Conservation (phyloP, 2,797 vertebrate genomes). For the Gallinago nigripennis region DNA sequence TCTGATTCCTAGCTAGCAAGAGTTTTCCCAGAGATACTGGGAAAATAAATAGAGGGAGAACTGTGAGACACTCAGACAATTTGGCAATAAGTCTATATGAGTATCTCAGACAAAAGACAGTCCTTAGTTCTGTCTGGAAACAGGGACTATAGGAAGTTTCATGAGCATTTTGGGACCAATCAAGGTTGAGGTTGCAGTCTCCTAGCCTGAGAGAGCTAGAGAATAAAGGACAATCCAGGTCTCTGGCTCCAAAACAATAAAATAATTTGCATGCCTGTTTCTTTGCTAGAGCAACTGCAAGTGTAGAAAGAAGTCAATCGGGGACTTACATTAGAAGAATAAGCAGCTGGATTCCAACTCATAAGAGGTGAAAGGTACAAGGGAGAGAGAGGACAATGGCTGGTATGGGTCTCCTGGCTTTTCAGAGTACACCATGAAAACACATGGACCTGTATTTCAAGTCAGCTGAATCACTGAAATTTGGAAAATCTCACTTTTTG, state of each 20-base stretch:
- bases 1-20: neutral
- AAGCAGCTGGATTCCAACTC: neutral
- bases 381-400: neutral
- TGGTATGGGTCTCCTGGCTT: neutral
- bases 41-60: constrained; percentile 7
- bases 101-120: neutral
- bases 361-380: neutral
- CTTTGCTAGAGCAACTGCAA: neutral
- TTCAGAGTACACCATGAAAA: neutral
- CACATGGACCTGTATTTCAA: neutral
- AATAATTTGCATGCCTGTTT: neutral
- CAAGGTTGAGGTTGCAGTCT: neutral
- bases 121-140: constrained; percentile 39
- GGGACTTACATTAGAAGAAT: neutral
- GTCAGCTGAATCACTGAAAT: neutral
- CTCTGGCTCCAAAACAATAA: neutral
- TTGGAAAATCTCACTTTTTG: neutral
- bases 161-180: constrained; percentile 20
- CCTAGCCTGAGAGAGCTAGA: neutral
- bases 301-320: neutral
- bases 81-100: neutral
- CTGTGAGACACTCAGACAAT: neutral
- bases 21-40: neutral
- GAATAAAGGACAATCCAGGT: neutral
- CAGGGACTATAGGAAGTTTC: constrained; percentile 1